phyloP scores from a whole-genome alignment of 2,888 invertebrate genomes.

The Drosophila differens region DNA sequence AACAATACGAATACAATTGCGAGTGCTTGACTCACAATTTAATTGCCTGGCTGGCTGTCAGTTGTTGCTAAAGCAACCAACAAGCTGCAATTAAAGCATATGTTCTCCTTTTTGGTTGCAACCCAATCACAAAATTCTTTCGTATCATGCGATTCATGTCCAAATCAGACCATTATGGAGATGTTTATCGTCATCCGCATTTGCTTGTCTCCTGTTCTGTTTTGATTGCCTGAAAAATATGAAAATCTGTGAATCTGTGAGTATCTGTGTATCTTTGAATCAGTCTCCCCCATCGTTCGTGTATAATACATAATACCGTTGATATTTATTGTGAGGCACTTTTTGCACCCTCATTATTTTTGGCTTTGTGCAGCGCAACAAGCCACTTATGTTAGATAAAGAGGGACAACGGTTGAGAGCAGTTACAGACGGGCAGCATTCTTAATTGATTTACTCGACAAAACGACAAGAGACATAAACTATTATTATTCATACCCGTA shows the following conservation, averaged over 20 bases:
- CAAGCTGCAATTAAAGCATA: conserved; percentile 78
- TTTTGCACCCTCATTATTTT: conserved; percentile 75
- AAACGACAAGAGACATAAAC: conserved; percentile 11
- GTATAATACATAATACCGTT: conserved; percentile 44
- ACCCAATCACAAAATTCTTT: conserved; percentile 20
- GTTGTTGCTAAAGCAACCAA: conserved; percentile 28
- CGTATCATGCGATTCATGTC: conserved; percentile 49
- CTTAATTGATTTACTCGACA: conserved; percentile 63
- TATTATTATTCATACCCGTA: conserved; percentile 33
- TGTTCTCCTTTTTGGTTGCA: conserved; percentile 40
- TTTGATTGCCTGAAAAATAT: conserved; percentile 60
- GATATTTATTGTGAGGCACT: conserved; percentile 49
- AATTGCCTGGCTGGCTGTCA: conserved; percentile 52
- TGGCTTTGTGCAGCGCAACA: conserved; percentile 69
- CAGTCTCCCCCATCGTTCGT: conserved; percentile 22
- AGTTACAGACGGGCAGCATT: conserved; percentile 1
- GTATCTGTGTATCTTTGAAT: conserved; percentile 7
- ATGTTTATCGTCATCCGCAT: conserved; percentile 75
- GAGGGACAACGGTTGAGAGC: conserved; percentile 60
- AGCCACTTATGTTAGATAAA: conserved; percentile 78
- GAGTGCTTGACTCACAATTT: conserved; percentile 53
- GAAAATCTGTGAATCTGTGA: conserved; percentile 46
- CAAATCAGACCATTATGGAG: conserved; percentile 79
- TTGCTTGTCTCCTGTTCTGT: conserved; percentile 55
- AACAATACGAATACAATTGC: conserved; percentile 21